phyloP scores from a whole-genome alignment of 2,888 invertebrate genomes.

The Theodoxus fluviatilis region DNA sequence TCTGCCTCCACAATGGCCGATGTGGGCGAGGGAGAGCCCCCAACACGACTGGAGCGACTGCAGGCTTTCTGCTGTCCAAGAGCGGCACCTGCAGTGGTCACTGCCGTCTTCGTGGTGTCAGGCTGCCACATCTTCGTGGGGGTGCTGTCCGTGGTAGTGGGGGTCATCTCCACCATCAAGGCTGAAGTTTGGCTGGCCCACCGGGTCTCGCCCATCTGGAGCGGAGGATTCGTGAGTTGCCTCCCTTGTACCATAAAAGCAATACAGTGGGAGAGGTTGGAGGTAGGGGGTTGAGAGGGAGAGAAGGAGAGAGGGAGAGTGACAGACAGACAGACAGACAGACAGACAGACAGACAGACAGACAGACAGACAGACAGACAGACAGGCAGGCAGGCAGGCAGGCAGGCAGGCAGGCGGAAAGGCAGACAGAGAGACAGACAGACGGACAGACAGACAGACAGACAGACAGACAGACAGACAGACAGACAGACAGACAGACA shows the following conservation, averaged over 20 bases:
- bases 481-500: too few relatives aligned
- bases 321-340: constrained; percentile 25
- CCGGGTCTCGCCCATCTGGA: constrained; percentile 66
- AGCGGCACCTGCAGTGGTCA: constrained; percentile 49
- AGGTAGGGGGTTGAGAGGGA: too few relatives aligned
- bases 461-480: too few relatives aligned
- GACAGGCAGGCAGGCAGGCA: neutral
- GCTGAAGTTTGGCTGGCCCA: constrained; percentile 66
- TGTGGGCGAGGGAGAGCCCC: too few relatives aligned
- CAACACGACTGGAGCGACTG: constrained; percentile 53
- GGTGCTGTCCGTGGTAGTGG: constrained; percentile 59
- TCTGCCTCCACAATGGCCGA: too few relatives aligned
- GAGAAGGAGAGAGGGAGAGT: constrained; percentile 7
- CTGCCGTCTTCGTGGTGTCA: constrained; percentile 57
- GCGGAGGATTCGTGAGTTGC: constrained; percentile 66
- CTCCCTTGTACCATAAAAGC: too few relatives aligned
- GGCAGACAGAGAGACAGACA: constrained; percentile 9
- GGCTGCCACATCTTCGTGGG: constrained; percentile 60
- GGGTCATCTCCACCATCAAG: constrained; percentile 59
- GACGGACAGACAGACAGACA: constrained; percentile 18
- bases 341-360: constrained; percentile 25
- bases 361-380: constrained; percentile 10
- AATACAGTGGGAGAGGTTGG: too few relatives aligned
- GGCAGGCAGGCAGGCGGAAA: neutral
- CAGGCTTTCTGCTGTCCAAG: constrained; percentile 47